Conservation (phyloP, 2,113 vertebrate genomes). For the Limanda limanda region DNA sequence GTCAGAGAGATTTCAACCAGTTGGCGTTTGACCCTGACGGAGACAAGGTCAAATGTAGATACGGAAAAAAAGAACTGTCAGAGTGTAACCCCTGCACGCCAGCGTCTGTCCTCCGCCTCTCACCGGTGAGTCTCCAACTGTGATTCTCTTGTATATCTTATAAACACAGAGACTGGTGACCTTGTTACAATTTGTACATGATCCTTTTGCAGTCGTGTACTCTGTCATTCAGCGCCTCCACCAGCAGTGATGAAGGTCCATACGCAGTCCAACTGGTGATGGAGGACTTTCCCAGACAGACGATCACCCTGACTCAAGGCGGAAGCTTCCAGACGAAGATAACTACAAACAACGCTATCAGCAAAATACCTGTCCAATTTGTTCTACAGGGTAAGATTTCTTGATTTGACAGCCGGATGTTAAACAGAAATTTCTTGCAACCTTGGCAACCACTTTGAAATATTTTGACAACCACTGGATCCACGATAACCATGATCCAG, state of each 20-base stretch:
- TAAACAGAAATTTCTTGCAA: no score
- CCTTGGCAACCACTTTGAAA: no score
- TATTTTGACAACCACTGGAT: no score
- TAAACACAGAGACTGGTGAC: neutral
- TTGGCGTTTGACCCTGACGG: constrained; percentile 57
- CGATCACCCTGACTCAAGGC: neutral
- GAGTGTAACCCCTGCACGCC: constrained; percentile 35
- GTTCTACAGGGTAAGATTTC: constrained; percentile 26
- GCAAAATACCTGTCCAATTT: constrained; percentile 68
- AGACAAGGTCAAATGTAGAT: constrained; percentile 47
- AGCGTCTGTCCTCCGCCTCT: constrained; percentile 29
- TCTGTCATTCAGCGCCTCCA: neutral
- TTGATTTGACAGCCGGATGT: no score
- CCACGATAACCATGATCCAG: no score
- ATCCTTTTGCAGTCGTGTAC: constrained; percentile 41
- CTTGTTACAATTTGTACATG: neutral
- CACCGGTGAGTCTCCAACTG: constrained; percentile 25
- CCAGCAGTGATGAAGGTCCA: neutral
- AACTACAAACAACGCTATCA: constrained; percentile 16
- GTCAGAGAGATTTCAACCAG: constrained; percentile 34
- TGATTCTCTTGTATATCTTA: neutral
- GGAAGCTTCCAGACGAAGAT: neutral
- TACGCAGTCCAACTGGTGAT: constrained; percentile 2
- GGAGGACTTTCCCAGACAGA: constrained; percentile 1
- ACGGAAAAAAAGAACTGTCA: neutral